Evolutionary conservation across 2,113 vertebrate species (phyloP).

Genomic region (Urocolius indicus): DNA sequence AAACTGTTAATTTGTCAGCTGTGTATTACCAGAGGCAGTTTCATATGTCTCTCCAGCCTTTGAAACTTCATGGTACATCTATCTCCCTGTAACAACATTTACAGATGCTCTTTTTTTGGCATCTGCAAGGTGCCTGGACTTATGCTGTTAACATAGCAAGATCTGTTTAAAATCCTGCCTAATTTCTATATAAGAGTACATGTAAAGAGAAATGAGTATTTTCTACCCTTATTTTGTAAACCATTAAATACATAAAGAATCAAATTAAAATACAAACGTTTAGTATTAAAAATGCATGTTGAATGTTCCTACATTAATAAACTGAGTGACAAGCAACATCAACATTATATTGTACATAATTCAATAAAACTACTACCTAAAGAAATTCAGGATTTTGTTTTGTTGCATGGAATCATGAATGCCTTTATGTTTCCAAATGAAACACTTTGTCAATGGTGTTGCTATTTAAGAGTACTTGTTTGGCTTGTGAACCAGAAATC

Average conservation of each 20-base stretch:
- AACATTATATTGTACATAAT: background rate
- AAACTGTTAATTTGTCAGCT: slow-evolving; percentile 23
- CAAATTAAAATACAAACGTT: background rate
- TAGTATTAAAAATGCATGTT: background rate
- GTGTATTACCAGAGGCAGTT: background rate
- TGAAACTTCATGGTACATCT: slow-evolving; percentile 13
- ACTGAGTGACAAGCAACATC: background rate
- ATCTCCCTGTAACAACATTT: background rate
- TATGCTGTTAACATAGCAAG: background rate
- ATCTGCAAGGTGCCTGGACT: background rate
- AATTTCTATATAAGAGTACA: background rate
- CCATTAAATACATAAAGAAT: background rate
- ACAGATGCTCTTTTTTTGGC: slow-evolving; percentile 20
- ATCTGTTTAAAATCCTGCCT: background rate
- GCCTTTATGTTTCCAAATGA: background rate
- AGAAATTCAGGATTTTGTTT: background rate
- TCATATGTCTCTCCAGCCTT: background rate
- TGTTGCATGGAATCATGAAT: background rate
- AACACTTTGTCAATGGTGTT: background rate
- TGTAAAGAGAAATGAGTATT: background rate
- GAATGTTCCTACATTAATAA: background rate
- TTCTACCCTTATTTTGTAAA: background rate
- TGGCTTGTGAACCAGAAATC: background rate
- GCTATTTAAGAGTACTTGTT: background rate
- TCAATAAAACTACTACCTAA: background rate